These are phyloP conservation scores for Papilio helenus DNA, from an alignment of 1,140 invertebrate species.

Conservation along the genomic window DNA sequence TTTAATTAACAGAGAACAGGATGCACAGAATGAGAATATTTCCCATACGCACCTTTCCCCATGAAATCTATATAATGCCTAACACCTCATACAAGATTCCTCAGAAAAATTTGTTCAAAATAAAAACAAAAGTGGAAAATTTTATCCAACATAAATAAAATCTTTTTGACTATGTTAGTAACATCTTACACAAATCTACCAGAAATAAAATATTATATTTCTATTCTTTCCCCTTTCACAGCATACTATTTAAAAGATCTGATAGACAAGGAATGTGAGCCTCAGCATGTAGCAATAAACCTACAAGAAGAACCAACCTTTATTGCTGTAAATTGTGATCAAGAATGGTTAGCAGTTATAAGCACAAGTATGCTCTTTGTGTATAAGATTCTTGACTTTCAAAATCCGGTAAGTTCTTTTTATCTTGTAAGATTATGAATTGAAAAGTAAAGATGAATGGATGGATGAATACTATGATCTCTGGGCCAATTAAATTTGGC, in stretches of 20 bases:
- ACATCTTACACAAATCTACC: neutral
- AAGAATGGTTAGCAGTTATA: constrained; percentile 65
- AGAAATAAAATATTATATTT: neutral
- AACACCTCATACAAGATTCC: no score
- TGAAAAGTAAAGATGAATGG: no score
- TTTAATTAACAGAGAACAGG: no score
- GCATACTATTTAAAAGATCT: constrained; percentile 66
- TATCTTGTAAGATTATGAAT: neutral
- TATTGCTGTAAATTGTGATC: constrained; percentile 65
- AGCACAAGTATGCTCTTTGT: constrained; percentile 59
- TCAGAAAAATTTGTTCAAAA: no score
- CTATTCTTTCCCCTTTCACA: constrained; percentile 46
- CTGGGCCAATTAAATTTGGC: no score
- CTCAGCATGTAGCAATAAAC: constrained; percentile 57
- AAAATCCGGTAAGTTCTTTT: constrained; percentile 57
- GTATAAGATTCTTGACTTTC: constrained; percentile 64
- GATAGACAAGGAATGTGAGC: constrained; percentile 64
- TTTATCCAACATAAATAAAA: no score
- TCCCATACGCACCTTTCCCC: no score
- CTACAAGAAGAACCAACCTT: constrained; percentile 65
- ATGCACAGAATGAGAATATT: no score
- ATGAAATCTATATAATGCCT: no score
- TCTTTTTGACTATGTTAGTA: no score
- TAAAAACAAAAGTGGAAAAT: no score
- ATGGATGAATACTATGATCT: no score